Conservation (phyloP, 2,113 vertebrate species). For the Catharus minimus region DNA sequence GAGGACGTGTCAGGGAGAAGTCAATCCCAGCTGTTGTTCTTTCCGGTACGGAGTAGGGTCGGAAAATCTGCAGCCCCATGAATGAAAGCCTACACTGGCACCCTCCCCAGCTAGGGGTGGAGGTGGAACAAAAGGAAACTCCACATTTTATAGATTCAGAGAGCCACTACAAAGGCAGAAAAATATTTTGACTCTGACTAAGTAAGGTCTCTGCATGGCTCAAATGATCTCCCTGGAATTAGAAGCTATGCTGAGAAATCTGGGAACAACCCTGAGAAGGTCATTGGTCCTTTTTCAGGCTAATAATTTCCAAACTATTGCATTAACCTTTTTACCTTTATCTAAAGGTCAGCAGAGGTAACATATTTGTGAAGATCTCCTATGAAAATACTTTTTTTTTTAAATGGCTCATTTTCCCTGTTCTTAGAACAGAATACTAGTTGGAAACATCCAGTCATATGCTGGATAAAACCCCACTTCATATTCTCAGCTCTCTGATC, state of each 20-base stretch:
- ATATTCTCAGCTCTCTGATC: slow-evolving; percentile 56
- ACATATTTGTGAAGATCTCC: slow-evolving; percentile 36
- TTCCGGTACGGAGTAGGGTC: neutral
- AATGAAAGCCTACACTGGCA: slow-evolving; percentile 28
- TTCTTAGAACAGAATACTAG: slow-evolving; percentile 13
- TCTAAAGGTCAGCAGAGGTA: slow-evolving; percentile 62
- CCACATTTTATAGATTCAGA: neutral
- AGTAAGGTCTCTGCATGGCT: neutral
- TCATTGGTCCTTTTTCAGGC: slow-evolving; percentile 1
- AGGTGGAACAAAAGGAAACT: slow-evolving; percentile 56
- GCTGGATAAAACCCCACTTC: slow-evolving; percentile 50
- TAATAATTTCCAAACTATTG: slow-evolving; percentile 46
- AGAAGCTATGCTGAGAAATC: slow-evolving; percentile 17
- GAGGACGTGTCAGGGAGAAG: neutral
- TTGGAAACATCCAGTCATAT: slow-evolving; percentile 69
- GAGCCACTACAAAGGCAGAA: slow-evolving; percentile 49
- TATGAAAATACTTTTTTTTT: slow-evolving; percentile 51
- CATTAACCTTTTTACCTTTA: slow-evolving; percentile 58
- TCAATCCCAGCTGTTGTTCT: neutral
- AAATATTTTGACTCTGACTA: slow-evolving; percentile 63
- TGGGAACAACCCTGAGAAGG: slow-evolving; percentile 18
- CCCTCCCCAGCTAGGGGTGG: slow-evolving; percentile 9
- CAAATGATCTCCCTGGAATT: slow-evolving; percentile 48
- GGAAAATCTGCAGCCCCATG: slow-evolving; percentile 40
- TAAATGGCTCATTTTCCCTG: slow-evolving; percentile 45